Conservation (phyloP, 2,113 vertebrate species). For the Genyomyrus donnyi region DNA sequence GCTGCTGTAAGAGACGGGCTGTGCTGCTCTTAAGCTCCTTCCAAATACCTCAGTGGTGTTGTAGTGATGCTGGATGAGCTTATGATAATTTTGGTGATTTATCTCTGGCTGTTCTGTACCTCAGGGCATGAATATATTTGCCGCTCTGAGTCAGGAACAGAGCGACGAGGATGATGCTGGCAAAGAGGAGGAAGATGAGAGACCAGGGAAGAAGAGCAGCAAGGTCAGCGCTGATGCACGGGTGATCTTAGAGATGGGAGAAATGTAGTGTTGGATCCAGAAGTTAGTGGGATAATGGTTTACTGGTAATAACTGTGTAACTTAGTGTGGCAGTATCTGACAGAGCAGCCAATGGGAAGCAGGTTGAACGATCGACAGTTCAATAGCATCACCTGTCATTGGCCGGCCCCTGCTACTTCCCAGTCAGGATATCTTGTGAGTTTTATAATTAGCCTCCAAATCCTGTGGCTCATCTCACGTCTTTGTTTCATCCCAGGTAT, state of each 20-base stretch:
- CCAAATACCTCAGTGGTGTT: neutral
- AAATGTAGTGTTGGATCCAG: neutral
- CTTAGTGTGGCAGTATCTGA: neutral
- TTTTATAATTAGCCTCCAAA: neutral
- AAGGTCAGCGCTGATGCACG: neutral
- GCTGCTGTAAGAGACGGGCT: neutral
- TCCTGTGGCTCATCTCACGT: neutral
- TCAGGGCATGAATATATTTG: constrained; percentile 77
- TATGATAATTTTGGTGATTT: neutral
- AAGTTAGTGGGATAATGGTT: neutral
- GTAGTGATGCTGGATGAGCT: neutral
- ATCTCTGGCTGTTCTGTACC: constrained; percentile 3
- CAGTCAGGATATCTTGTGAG: neutral
- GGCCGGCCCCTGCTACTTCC: neutral
- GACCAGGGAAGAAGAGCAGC: constrained; percentile 35
- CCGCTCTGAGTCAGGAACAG: constrained; percentile 70
- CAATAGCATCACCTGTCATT: neutral
- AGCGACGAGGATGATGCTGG: constrained; percentile 69
- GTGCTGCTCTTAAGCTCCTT: neutral
- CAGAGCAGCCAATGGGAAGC: neutral
- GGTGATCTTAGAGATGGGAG: neutral
- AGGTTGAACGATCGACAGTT: neutral
- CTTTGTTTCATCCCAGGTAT: neutral
- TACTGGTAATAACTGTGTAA: neutral
- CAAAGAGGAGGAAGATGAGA: constrained; percentile 35